phyloP scores from a whole-genome alignment of 2,888 invertebrate species.

The Eupithecia dodoneata region DNA sequence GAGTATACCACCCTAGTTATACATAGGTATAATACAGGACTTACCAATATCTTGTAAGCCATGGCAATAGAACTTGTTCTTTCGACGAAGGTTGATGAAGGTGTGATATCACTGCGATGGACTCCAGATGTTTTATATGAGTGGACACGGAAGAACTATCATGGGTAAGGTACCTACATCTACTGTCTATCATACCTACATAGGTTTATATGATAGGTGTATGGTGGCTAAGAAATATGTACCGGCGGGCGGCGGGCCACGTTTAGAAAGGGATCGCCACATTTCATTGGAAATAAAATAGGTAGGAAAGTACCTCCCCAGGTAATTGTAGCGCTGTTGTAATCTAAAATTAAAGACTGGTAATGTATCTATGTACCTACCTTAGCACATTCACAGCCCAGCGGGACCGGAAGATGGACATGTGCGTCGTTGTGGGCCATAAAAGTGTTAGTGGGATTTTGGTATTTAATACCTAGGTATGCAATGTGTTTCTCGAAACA shows the following conservation, averaged over 20 bases:
- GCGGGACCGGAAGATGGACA: no score
- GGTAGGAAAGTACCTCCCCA: neutral
- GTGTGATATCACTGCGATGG: conserved; percentile 55
- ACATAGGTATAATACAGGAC: conserved; percentile 36
- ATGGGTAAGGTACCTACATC: conserved; percentile 27
- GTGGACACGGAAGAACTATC: conserved; percentile 66
- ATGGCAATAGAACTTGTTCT: conserved; percentile 52
- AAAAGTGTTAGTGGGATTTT: no score
- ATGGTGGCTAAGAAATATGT: no score
- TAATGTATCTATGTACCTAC: no score
- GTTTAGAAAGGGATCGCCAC: conserved; percentile 67
- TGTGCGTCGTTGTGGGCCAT: no score
- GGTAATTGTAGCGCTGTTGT: conserved; percentile 21
- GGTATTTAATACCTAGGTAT: no score
- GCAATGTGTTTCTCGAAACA: no score
- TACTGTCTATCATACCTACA: conserved; percentile 13
- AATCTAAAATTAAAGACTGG: neutral
- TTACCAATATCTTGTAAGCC: conserved; percentile 67
- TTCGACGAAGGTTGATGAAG: conserved; percentile 43
- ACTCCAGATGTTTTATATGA: conserved; percentile 67
- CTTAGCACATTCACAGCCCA: no score
- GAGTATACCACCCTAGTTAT: no score
- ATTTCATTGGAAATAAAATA: conserved; percentile 23
- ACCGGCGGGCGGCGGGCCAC: conserved; percentile 7
- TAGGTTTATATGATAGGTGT: neutral